phyloP scores from a whole-genome alignment of 2,113 vertebrate species.

The Myrmecobius fasciatus region DNA sequence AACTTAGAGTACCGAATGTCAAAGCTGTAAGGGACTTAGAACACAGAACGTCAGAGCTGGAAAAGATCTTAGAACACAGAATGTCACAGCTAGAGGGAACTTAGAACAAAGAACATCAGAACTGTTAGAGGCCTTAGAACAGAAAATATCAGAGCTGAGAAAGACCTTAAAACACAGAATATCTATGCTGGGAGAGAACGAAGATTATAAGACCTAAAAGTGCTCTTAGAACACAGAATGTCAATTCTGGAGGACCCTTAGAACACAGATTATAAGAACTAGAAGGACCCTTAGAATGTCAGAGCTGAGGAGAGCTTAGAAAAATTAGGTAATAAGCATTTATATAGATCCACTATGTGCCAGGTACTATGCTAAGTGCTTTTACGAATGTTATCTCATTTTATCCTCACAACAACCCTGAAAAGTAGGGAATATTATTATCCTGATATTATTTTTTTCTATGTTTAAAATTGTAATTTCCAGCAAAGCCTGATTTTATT shows the following conservation, averaged over 20 bases:
- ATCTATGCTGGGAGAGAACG: too few relatives aligned
- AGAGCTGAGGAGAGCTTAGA: too few relatives aligned
- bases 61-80: neutral
- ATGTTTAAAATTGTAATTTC: slow-evolving; percentile 59
- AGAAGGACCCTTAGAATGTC: too few relatives aligned
- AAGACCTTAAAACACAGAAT: too few relatives aligned
- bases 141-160: too few relatives aligned
- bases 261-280: too few relatives aligned
- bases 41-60: neutral
- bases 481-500: slow-evolving; percentile 58
- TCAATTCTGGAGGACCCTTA: too few relatives aligned
- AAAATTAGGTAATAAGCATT: neutral
- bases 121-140: too few relatives aligned
- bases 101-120: too few relatives aligned
- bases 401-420: neutral
- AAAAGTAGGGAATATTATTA: neutral
- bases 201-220: too few relatives aligned
- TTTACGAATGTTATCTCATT: neutral
- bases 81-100: neutral
- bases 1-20: neutral
- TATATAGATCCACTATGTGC: neutral
- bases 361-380: neutral
- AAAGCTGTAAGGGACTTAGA: too few relatives aligned
- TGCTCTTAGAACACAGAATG: too few relatives aligned
- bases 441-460: neutral